A percentile compares a stretch with the other conserved stretches of the same genome.
Conservation (phyloP, 2,888 invertebrate genomes). For the Aspidapion aeneum region DNA sequence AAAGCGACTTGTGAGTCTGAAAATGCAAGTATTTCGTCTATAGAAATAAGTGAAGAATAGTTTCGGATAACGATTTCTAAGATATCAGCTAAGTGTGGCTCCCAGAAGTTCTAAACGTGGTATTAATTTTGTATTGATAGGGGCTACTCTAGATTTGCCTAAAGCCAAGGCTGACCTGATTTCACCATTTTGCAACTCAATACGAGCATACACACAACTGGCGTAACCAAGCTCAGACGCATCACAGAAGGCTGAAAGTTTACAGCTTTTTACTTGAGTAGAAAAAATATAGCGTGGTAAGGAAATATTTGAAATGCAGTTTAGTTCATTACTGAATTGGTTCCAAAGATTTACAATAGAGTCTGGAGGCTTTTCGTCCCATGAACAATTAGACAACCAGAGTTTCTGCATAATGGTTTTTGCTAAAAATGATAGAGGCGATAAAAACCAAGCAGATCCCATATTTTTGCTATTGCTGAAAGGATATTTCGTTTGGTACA, state of each 20-base stretch:
- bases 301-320: too few species aligned
- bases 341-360: not conserved
- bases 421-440: slow-evolving; percentile 1
- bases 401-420: slow-evolving; percentile 12
- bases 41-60: not conserved
- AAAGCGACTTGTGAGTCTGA: too few species aligned
- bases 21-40: slow-evolving; percentile 5
- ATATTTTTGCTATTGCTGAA: slow-evolving; percentile 2
- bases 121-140: slow-evolving; percentile 14
- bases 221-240: slow-evolving; percentile 19
- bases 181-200: not conserved
- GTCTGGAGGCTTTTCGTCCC: slow-evolving; percentile 8
- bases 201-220: slow-evolving; percentile 11
- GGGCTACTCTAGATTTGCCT: slow-evolving; percentile 18
- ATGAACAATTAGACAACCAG: too few species aligned
- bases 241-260: slow-evolving; percentile 18
- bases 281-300: slow-evolving; percentile 12
- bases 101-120: slow-evolving; percentile 20
- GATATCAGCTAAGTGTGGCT: slow-evolving; percentile 11
- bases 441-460: slow-evolving; percentile 14
- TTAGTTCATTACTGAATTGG: too few species aligned
- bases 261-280: not conserved
- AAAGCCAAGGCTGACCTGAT: slow-evolving; percentile 5
- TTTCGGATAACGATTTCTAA: slow-evolving; percentile 1
- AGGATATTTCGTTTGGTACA: not conserved